Evolutionary conservation across 2,113 vertebrate genomes (phyloP).

Genomic region (Colossoma macropomum): DNA sequence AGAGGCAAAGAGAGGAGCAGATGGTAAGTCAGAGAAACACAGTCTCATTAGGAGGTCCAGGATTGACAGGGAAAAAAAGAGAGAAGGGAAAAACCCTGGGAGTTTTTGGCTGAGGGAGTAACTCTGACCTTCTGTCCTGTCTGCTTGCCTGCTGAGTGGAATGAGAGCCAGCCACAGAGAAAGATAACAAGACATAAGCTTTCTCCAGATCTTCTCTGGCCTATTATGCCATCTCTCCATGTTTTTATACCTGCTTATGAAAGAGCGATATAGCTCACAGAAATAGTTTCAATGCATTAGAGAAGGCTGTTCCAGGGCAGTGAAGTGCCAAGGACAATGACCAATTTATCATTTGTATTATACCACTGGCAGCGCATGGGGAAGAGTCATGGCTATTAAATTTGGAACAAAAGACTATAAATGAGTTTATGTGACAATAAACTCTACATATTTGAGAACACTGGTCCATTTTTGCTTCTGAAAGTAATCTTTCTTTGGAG

Average conservation of each 20-base stretch:
- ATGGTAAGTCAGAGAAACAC: constrained; percentile 79
- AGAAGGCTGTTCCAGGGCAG: constrained; percentile 31
- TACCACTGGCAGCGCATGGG: constrained; percentile 20
- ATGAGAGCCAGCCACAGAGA: constrained; percentile 60
- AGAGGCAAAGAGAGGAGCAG: constrained; percentile 66
- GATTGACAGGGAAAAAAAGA: constrained; percentile 68
- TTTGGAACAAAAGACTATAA: constrained; percentile 34
- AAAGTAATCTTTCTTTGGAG: background rate
- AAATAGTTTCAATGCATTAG: constrained; percentile 46
- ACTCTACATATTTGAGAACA: background rate
- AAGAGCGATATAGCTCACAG: constrained; percentile 33
- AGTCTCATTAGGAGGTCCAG: constrained; percentile 75
- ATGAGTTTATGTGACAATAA: constrained; percentile 19
- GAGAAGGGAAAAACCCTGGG: constrained; percentile 67
- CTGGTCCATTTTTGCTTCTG: background rate
- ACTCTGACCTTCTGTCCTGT: constrained; percentile 80
- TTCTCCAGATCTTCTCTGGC: constrained; percentile 59
- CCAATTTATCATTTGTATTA: constrained; percentile 51
- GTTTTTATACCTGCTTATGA: constrained; percentile 47
- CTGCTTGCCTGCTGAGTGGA: constrained; percentile 68
- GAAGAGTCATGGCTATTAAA: constrained; percentile 24
- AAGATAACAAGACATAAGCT: constrained; percentile 63
- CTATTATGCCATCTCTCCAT: constrained; percentile 47
- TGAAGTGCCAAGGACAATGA: constrained; percentile 43
- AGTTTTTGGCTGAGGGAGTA: constrained; percentile 75